Evolutionary conservation across 2,888 invertebrate genomes (phyloP), one percentile per base, ranked within the genome.

Genomic region (Pyrrhopygopsis socrates): DNA sequence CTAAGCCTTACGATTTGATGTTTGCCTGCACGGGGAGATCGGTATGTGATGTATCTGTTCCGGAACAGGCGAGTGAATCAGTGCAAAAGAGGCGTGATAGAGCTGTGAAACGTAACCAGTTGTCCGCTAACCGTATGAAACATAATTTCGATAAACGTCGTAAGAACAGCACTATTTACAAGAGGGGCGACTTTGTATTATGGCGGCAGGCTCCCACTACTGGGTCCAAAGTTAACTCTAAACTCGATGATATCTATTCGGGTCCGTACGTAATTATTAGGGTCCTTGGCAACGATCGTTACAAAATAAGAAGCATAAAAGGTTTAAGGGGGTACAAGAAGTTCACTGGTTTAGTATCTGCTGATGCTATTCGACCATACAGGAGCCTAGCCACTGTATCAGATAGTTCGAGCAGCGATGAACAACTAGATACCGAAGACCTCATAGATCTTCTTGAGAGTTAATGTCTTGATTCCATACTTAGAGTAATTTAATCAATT

Each of bases 261-360:
- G 93, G 94, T 0, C 94, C 94, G 0, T 94, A 94, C 50, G 74
- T 91, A 22, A 50, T 94, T 2, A 75, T 34, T 22, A 89, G 91
- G 38, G 92, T 91, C 0, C 29, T 93, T 1, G 91, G 93, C 20
- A 94, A 94, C 76, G 93, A 93, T 63, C 85, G 93, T 83, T 94
- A 94, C 67, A 86, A 73, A 74, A 94, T 94, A 1, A 76, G 91
- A 6, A 93, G 93, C 45, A 89, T 94, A 0, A 93, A 93, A 71
- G 94, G 93, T 0, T 24, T 94, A 2, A 77, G 90, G 50, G 92
- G 92, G 0, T 93, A 93, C 22, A 93, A 92, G 54, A 81, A 75
- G 1, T 93, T 93, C 79, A 86, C 81, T 1, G 90, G 87, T 2
- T 24, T 91, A 9, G 89, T 91, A 0, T 71, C 87, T 4, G 87